A percentile compares a stretch with the other conserved stretches of the same genome.
Evolutionary conservation across 2,797 vertebrate species (phyloP).

Genomic region (Podarcis lilfordi): DNA sequence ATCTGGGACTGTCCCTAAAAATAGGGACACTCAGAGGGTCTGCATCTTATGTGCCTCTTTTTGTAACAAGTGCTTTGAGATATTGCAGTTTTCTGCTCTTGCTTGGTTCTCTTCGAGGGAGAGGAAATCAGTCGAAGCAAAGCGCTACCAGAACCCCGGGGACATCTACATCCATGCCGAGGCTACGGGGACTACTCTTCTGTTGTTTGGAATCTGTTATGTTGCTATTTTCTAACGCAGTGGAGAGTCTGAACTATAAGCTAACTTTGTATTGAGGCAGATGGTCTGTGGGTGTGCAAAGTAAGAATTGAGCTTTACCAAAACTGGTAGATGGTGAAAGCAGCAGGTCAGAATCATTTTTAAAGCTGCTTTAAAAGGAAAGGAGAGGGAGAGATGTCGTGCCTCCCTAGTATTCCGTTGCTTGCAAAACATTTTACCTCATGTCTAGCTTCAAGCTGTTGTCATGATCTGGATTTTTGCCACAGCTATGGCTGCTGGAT

Average conservation of each 20-base stretch:
- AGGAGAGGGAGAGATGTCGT: neutral
- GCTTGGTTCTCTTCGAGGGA: neutral
- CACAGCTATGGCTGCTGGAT: neutral
- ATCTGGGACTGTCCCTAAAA: too few relatives aligned
- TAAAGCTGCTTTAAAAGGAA: neutral
- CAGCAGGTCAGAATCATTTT: neutral
- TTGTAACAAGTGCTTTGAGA: neutral
- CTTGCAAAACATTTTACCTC: neutral
- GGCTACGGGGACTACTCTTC: neutral
- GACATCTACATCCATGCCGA: neutral
- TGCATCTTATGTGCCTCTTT: neutral
- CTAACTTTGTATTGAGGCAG: conserved; percentile 24
- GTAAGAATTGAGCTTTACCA: conserved; percentile 37
- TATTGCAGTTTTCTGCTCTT: neutral
- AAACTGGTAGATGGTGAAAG: conserved; percentile 22
- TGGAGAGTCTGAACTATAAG: neutral
- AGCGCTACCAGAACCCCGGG: neutral
- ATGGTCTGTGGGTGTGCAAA: conserved; percentile 28
- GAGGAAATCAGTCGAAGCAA: neutral
- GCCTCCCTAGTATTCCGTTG: neutral
- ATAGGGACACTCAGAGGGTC: too few relatives aligned
- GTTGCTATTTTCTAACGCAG: conserved; percentile 26
- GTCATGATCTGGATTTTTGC: neutral
- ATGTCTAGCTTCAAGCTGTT: neutral
- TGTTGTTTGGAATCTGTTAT: conserved; percentile 7